Conservation (phyloP, 2,113 vertebrate species). For the Chamaetylas fuelleborni region DNA sequence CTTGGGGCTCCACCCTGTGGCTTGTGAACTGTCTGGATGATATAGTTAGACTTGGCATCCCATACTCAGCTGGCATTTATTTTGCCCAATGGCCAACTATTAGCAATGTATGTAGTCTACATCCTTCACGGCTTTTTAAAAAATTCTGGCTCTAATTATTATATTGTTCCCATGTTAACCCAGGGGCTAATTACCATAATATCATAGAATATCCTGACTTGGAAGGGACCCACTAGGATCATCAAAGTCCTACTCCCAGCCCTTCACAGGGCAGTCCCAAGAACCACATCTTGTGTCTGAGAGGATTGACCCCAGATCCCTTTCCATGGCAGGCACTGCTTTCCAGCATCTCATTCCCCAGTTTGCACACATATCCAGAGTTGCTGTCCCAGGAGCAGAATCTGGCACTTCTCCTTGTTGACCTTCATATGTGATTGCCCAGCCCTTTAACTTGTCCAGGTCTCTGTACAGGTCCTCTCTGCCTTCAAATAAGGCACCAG, state of each 20-base stretch:
- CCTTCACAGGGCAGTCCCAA: background rate
- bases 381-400: background rate
- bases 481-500: background rate
- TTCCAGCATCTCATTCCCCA: background rate
- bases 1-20: rapidly evolving
- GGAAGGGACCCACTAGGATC: background rate
- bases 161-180: background rate
- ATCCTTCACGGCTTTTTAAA: background rate
- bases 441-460: background rate
- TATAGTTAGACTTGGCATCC: background rate
- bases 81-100: background rate
- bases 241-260: background rate
- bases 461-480: background rate
- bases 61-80: background rate
- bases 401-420: background rate
- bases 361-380: rapidly evolving
- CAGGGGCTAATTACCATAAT: background rate
- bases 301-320: rapidly evolving
- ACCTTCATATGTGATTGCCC: background rate
- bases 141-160: background rate
- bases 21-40: background rate
- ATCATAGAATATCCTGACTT: background rate
- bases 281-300: background rate
- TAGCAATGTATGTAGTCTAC: background rate
- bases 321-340: background rate